A percentile compares a stretch with the other conserved stretches of the same genome.
Evolutionary conservation across 1,140 invertebrate species (phyloP).

Genomic region (Pogonus chalceus): DNA sequence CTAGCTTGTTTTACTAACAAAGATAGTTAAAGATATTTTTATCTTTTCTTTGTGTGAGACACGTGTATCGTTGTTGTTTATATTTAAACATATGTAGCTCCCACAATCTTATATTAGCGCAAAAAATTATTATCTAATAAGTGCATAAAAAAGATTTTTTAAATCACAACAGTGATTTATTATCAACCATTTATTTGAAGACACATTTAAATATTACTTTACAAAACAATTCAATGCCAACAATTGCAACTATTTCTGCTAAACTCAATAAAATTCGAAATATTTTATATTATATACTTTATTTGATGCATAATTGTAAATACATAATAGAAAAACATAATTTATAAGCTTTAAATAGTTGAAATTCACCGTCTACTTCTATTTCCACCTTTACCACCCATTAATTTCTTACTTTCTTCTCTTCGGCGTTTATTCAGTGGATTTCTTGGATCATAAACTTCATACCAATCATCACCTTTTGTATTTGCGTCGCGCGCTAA

Average conservation of each 20-base stretch:
- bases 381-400: not conserved
- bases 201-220: too few relatives aligned
- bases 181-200: too few relatives aligned
- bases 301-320: not conserved
- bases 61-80: too few relatives aligned
- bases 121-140: not conserved
- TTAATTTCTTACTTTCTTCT: slow-evolving; percentile 37
- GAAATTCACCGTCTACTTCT: not conserved
- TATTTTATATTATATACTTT: not conserved
- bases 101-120: not conserved
- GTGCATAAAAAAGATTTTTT: not conserved
- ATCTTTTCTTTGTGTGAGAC: not conserved
- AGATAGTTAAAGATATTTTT: not conserved
- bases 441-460: slow-evolving; percentile 92
- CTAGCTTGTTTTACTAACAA: not conserved
- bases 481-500: slow-evolving; percentile 93
- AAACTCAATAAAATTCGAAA: not conserved
- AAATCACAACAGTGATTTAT: not conserved
- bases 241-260: too few relatives aligned
- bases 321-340: too few relatives aligned
- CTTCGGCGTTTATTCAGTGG: slow-evolving; percentile 84
- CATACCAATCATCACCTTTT: slow-evolving; percentile 90
- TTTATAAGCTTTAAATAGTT: not conserved
- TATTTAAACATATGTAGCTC: not conserved
- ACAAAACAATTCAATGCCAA: too few relatives aligned